These are phyloP conservation scores for Phoeniculus purpureus DNA, from an alignment of 2,797 vertebrate species.

Conservation along the genomic window DNA sequence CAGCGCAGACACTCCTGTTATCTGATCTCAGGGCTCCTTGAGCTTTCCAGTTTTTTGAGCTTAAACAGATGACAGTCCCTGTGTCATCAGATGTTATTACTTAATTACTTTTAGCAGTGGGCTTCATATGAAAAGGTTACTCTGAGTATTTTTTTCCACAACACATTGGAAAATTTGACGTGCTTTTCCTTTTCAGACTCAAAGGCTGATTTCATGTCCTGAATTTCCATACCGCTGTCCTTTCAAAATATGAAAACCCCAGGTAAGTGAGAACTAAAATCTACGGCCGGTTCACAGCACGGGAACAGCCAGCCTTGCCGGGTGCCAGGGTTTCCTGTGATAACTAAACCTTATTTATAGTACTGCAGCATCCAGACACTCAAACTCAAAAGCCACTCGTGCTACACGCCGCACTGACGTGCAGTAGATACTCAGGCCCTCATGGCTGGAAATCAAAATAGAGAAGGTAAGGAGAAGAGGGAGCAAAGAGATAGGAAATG, in stretches of 20 bases:
- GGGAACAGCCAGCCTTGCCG: neutral
- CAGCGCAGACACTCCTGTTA: neutral
- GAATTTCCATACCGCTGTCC: conserved; percentile 46
- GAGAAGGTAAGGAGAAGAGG: neutral
- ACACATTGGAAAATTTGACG: conserved; percentile 25
- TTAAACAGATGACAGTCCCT: conserved; percentile 70
- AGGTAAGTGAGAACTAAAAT: neutral
- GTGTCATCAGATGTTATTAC: conserved; percentile 71
- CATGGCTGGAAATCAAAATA: neutral
- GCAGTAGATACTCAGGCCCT: neutral
- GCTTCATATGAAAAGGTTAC: conserved; percentile 36
- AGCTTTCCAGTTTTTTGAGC: conserved; percentile 66
- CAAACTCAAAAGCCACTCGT: neutral
- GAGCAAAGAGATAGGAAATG: neutral
- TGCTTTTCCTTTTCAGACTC: conserved; percentile 36
- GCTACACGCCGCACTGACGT: neutral
- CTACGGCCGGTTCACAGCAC: neutral
- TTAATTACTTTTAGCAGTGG: conserved; percentile 60
- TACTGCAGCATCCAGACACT: neutral
- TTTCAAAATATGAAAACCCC: conserved; percentile 35
- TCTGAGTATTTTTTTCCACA: conserved; percentile 51
- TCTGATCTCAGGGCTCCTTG: conserved; percentile 46
- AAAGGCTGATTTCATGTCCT: conserved; percentile 36
- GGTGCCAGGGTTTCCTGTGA: conserved; percentile 1
- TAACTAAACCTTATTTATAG: neutral